Evolutionary conservation across 1,140 invertebrate genomes (phyloP), one percentile per base, ranked within the genome.

Genomic region (Andricus grossulariae): DNA sequence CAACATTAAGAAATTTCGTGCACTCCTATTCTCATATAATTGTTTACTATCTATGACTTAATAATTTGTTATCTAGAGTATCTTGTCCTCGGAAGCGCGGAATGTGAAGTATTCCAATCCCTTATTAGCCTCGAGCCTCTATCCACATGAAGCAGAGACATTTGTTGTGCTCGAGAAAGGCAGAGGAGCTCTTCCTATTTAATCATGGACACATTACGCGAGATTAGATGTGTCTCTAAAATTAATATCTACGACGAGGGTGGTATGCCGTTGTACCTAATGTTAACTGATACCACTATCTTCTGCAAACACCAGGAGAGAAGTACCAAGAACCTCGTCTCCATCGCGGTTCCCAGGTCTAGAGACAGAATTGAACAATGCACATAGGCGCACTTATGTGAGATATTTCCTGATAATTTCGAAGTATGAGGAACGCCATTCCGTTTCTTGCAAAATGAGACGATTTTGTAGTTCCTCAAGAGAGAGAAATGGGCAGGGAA

Each of bases 201-300:
- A 88, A 89, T 89, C 87, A 88, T 80, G 74, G 78, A 83, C 82
- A 84, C 83, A 88, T 88, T 88, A 89, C 84, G 88, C 82, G 74
- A 89, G 88, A 89, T 89, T 89, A 88, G 86, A 85, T 74, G 83
- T 77, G 81, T 83, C 85, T 84, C 81, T 86, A 88, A 87, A 89
- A 89, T 88, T 88, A 89, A 89, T 89, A 89, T 87, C 83, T 75
- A 71, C 78, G 74, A 80, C 73, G 66, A 80, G 76, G 72, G 73
- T 75, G 72, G 72, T 71, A 72, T 79, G 76, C 50, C 75, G 55
- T 71, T 79, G 74, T 21, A 51, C 80, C 83, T 87, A 88, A 83
- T 83, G 82, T 76, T 76, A 51, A 77, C 75, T 83, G 83, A 85
- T 88, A 83, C 78, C 71, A 52, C 78, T 87, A 86, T 87, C 81